These are phyloP conservation scores for Diceros bicornis DNA, from an alignment of 2,797 vertebrate species.

Conservation along the genomic window DNA sequence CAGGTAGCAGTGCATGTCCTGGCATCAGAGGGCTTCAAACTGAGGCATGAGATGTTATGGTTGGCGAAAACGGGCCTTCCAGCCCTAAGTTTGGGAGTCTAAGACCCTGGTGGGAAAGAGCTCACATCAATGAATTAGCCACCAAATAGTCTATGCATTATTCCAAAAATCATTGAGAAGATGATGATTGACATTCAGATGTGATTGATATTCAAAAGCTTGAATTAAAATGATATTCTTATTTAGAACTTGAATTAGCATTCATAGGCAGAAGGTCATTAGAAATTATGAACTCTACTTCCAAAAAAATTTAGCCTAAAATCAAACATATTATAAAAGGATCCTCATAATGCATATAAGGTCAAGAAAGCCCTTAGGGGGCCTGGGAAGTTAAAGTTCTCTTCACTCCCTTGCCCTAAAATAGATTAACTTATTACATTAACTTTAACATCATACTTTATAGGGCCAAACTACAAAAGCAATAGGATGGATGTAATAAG, in stretches of 20 bases:
- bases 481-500: background rate
- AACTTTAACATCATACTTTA: background rate
- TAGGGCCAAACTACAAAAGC: background rate
- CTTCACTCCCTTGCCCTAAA: background rate
- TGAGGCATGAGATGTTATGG: background rate
- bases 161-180: background rate
- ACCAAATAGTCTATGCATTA: background rate
- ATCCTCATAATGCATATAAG: background rate
- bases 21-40: background rate
- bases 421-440: background rate
- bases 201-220: background rate
- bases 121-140: background rate
- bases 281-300: background rate
- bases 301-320: background rate
- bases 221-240: background rate
- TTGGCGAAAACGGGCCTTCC: background rate
- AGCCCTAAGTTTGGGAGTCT: background rate
- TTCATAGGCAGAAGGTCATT: background rate
- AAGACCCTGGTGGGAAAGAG: background rate
- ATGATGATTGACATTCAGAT: background rate
- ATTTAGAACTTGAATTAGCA: background rate
- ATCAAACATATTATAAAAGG: background rate
- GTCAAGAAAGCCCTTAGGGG: background rate
- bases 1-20: no score
- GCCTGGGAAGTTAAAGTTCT: background rate